Evolutionary conservation across 2,113 vertebrate genomes (phyloP).

Genomic region (Emydocephalus ijimae): DNA sequence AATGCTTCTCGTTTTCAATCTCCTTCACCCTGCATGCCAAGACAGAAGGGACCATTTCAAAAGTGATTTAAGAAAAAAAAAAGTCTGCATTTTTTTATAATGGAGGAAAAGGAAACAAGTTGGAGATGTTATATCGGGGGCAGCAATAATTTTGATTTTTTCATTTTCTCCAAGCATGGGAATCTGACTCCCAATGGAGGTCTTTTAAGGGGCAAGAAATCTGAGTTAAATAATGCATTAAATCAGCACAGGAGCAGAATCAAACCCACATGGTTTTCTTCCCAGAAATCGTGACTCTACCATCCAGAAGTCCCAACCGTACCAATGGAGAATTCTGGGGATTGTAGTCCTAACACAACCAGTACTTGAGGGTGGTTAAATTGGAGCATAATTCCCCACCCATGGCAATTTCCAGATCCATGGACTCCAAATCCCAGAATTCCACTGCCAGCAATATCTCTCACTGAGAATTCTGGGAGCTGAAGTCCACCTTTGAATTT

Average conservation of each 20-base stretch:
- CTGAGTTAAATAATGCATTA: too few species aligned
- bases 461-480: not conserved
- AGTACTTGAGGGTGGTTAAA: not conserved
- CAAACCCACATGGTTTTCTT: not conserved
- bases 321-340: not conserved
- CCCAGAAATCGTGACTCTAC: not conserved
- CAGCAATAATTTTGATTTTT: not conserved
- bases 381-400: not conserved
- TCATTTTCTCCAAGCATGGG: not conserved
- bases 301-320: not conserved
- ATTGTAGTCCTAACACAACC: not conserved
- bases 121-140: not conserved
- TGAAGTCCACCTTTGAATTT: not conserved
- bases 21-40: not conserved
- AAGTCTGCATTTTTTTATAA: too few species aligned
- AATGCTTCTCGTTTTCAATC: not conserved
- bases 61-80: not conserved
- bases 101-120: too few species aligned
- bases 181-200: too few species aligned
- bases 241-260: not conserved
- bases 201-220: too few species aligned
- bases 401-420: not conserved
- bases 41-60: not conserved
- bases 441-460: not conserved
- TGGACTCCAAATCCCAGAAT: not conserved